A percentile compares a stretch with the other conserved stretches of the same genome.
These are phyloP conservation scores for Meriones unguiculatus DNA, from an alignment of 2,113 vertebrate genomes.

Conservation along the genomic window DNA sequence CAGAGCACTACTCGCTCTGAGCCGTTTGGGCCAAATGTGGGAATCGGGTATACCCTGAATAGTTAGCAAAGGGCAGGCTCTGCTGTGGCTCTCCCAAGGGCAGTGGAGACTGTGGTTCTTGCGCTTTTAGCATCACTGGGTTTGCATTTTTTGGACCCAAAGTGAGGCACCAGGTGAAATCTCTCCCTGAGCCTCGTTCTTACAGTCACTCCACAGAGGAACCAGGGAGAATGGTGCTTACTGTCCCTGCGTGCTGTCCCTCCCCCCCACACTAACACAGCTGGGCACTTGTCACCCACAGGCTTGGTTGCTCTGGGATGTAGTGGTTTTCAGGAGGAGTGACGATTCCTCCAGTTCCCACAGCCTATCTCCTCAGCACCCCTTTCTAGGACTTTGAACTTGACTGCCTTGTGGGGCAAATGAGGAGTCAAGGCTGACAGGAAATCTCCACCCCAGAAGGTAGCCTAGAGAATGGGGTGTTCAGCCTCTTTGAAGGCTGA, in stretches of 20 bases:
- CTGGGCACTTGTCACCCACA: constrained; percentile 9
- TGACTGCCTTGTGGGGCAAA: fast-evolving
- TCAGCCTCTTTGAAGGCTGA: too few relatives aligned
- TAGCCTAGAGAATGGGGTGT: background rate
- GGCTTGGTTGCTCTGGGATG: constrained; percentile 44
- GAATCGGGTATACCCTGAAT: background rate
- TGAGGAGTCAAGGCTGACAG: too few relatives aligned
- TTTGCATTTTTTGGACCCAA: background rate
- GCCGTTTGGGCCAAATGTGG: background rate
- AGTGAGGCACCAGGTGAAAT: background rate
- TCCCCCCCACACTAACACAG: background rate
- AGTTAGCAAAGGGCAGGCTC: background rate
- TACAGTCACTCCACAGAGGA: background rate
- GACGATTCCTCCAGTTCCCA: background rate
- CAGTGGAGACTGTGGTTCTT: fast-evolving
- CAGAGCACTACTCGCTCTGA: constrained; percentile 56
- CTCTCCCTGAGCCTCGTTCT: background rate
- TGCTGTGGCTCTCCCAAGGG: background rate
- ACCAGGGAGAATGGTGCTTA: background rate
- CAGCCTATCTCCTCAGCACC: background rate
- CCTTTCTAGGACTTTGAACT: background rate
- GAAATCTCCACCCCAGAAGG: fast-evolving
- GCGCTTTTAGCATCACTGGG: background rate
- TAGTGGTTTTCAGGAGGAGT: background rate
- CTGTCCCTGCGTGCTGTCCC: background rate